Evolutionary conservation across 1,140 invertebrate genomes (phyloP).

Genomic region (Drosophila ficusphila): DNA sequence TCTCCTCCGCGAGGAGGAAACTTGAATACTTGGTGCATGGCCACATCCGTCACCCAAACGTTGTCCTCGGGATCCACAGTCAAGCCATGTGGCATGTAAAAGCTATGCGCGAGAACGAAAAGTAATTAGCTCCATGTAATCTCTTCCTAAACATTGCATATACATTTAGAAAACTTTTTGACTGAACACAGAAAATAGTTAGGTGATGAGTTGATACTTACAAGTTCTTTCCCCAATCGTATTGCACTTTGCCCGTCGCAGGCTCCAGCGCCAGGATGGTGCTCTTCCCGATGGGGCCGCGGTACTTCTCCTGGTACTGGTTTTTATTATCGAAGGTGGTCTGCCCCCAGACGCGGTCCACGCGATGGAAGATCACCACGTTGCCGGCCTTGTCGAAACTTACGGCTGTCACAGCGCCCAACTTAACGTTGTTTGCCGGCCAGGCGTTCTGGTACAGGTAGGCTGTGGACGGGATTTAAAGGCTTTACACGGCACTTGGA

Average conservation of each 20-base stretch:
- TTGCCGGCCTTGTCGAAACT: slow-evolving; percentile 90
- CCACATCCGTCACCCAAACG: slow-evolving; percentile 95
- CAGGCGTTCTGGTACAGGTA: slow-evolving; percentile 84
- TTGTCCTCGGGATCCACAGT: slow-evolving; percentile 93
- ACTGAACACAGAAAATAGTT: too few relatives aligned
- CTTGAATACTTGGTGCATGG: slow-evolving; percentile 95
- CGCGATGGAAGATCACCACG: slow-evolving; percentile 94
- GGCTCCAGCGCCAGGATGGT: slow-evolving; percentile 91
- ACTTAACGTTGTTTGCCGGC: slow-evolving; percentile 85
- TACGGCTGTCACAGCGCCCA: slow-evolving; percentile 93
- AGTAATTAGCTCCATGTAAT: too few relatives aligned
- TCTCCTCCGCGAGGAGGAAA: slow-evolving; percentile 85
- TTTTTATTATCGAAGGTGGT: slow-evolving; percentile 88
- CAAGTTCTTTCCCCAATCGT: slow-evolving; percentile 92
- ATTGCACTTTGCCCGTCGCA: slow-evolving; percentile 88
- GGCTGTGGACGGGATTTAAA: slow-evolving; percentile 31
- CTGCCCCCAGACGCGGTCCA: slow-evolving; percentile 89
- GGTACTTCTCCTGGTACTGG: slow-evolving; percentile 86
- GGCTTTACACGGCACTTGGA: not conserved
- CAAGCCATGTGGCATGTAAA: slow-evolving; percentile 97
- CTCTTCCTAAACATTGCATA: too few relatives aligned
- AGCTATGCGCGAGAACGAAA: slow-evolving; percentile 85
- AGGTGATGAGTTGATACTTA: too few relatives aligned
- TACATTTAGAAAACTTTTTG: too few relatives aligned
- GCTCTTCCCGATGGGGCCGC: slow-evolving; percentile 89